Evolutionary conservation across 1,140 invertebrate species (phyloP), one percentile per base, ranked within the genome.

Genomic region (Drosophila prosaltans): DNA sequence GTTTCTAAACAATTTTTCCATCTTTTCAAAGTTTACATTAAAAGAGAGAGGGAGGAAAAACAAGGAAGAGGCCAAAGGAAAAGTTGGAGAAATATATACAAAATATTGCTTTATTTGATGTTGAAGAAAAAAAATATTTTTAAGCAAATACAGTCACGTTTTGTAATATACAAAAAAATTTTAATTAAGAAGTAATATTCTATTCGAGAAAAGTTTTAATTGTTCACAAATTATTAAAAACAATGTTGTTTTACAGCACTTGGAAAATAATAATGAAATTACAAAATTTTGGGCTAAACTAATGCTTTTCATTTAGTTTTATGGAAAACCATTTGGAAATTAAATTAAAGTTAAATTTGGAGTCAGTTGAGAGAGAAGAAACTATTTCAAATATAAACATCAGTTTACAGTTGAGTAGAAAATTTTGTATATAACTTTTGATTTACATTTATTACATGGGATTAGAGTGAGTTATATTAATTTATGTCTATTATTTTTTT

Each of bases 31-130:
- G 32, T 39, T 55, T 55, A 45, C 55, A 61, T 39, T 74, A 76
- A 32, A 57, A 69, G 58, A 41, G 69, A 64, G 75, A 39, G 30
- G n/a, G 30, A 11, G 36, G 60, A 76, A 51, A 76, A 48, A 5
- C n/a, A n/a, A 16, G 16, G 16, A 16, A 16, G 0, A 16, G 16
- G 16, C 16, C 32, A 36, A 36, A 36, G 3, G 1, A 36, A 76
- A 76, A 69, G 65, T 70, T 67, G 30, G 57, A 60, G 63, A 65
- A 69, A 65, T 70, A 70, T 70, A 70, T 65, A 61, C 75, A 77
- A 69, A 72, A 75, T 75, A 69, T 41, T 51, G 21, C 21, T 51
- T 8, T 24, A 51, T 26, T 9, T 51, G 45, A 26, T 51, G 45
- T 26, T 26, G 21, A 51, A 51, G 8, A 16, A 26, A 51, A 26